phyloP scores from a whole-genome alignment of 2,797 vertebrate genomes.

The Lemur catta region DNA sequence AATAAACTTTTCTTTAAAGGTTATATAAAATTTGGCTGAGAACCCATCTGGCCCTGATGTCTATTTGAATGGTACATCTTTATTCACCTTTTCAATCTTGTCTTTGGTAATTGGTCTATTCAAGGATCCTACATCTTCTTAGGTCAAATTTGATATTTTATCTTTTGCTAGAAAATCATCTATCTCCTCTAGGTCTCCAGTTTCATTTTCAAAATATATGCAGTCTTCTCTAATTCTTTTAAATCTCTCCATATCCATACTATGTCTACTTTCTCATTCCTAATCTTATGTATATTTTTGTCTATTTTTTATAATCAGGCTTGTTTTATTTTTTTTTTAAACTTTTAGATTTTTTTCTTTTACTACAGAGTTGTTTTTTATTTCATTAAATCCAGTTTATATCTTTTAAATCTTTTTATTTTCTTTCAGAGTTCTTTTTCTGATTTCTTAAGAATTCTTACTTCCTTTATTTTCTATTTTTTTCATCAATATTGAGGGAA shows the following conservation, averaged over 20 bases:
- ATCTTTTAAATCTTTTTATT: not conserved
- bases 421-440: not conserved
- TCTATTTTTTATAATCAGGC: not conserved
- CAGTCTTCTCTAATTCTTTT: slow-evolving; percentile 1
- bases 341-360: slow-evolving; percentile 23
- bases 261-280: not conserved
- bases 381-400: not conserved
- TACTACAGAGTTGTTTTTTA: not conserved
- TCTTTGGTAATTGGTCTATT: slow-evolving; percentile 61
- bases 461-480: slow-evolving; percentile 17
- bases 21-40: slow-evolving; percentile 59
- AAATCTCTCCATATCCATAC: not conserved
- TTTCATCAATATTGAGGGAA: not conserved
- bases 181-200: slow-evolving; percentile 1
- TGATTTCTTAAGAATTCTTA: slow-evolving; percentile 3
- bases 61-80: slow-evolving; percentile 50
- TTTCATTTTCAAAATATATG: slow-evolving; percentile 28
- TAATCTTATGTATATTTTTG: not conserved
- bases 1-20: slow-evolving; percentile 63
- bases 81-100: slow-evolving; percentile 69
- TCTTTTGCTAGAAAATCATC: slow-evolving; percentile 45
- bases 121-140: slow-evolving; percentile 50
- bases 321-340: not conserved
- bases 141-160: slow-evolving; percentile 52
- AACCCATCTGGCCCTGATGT: not conserved